Evolutionary conservation across 2,113 vertebrate species (phyloP).

Genomic region (Patagioenas fasciata): DNA sequence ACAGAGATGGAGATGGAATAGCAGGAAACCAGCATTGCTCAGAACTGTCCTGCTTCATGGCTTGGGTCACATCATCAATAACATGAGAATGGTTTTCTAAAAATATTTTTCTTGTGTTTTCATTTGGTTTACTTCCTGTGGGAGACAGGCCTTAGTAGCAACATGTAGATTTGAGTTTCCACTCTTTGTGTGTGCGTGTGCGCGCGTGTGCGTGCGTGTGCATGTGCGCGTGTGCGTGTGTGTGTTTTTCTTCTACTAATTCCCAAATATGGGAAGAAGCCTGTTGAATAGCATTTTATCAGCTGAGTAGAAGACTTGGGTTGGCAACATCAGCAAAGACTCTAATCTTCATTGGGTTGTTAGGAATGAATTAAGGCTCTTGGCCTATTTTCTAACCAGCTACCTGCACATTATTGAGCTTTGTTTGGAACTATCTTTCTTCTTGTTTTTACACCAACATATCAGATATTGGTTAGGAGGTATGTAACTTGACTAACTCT

Average conservation of each 20-base stretch:
- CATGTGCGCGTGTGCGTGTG: no score
- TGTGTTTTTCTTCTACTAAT: not conserved
- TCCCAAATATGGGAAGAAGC: not conserved
- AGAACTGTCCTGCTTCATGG: not conserved
- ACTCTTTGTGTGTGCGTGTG: not conserved
- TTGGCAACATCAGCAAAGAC: not conserved
- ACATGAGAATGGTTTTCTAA: constrained; percentile 13
- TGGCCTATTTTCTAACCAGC: not conserved
- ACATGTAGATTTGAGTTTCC: not conserved
- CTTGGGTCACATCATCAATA: constrained; percentile 39
- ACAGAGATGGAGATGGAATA: not conserved
- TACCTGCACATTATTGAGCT: not conserved
- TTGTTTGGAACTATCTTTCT: not conserved
- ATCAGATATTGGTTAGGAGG: not conserved
- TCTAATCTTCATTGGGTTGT: not conserved
- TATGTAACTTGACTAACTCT: not conserved
- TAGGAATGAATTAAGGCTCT: not conserved
- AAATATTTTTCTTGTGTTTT: constrained; percentile 28
- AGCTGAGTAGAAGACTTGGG: not conserved
- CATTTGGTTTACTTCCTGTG: constrained; percentile 35
- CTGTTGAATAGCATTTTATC: not conserved
- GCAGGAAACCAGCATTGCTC: constrained; percentile 6
- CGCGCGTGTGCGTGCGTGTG: not conserved
- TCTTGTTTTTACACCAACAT: not conserved
- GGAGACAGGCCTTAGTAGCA: not conserved